These are phyloP conservation scores for Megaustenia siamemsis DNA, from an alignment of 2,888 invertebrate species.

Conservation along the genomic window DNA sequence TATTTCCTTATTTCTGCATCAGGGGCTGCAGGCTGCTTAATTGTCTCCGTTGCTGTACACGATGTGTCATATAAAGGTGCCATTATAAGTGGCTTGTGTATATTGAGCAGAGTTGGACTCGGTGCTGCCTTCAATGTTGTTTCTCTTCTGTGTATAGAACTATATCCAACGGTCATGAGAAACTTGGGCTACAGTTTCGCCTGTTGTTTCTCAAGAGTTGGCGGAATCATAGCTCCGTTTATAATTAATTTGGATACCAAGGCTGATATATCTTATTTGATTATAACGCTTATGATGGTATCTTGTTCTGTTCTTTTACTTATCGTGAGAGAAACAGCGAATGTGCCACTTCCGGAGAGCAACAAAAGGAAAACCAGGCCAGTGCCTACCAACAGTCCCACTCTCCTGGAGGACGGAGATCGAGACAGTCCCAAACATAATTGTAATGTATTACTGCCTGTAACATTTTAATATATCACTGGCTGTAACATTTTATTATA, in stretches of 20 bases:
- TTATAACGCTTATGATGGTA: neutral
- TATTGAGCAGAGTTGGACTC: neutral
- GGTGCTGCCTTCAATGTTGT: neutral
- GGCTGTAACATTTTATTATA: too few relatives aligned
- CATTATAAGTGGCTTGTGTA: neutral
- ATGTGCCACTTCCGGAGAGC: neutral
- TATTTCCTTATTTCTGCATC: neutral
- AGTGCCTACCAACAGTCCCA: neutral
- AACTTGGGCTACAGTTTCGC: constrained; percentile 1
- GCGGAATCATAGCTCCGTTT: constrained; percentile 4
- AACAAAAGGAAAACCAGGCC: neutral
- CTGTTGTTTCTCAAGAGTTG: neutral
- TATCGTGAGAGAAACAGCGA: neutral
- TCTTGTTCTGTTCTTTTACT: neutral
- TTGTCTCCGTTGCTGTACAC: neutral
- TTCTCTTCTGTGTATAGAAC: neutral
- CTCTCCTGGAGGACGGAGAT: neutral
- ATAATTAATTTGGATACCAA: neutral
- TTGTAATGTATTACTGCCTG: too few relatives aligned
- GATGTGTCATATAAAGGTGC: neutral
- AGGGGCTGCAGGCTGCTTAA: neutral
- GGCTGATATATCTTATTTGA: neutral
- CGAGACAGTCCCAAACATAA: too few relatives aligned
- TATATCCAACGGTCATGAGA: constrained; percentile 13
- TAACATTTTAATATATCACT: too few relatives aligned